A percentile compares a stretch with the other conserved stretches of the same genome.
Conservation (phyloP, 37 sponge, comb jelly and placozoan genomes). For the Chondrilla cf. caribensis region DNA sequence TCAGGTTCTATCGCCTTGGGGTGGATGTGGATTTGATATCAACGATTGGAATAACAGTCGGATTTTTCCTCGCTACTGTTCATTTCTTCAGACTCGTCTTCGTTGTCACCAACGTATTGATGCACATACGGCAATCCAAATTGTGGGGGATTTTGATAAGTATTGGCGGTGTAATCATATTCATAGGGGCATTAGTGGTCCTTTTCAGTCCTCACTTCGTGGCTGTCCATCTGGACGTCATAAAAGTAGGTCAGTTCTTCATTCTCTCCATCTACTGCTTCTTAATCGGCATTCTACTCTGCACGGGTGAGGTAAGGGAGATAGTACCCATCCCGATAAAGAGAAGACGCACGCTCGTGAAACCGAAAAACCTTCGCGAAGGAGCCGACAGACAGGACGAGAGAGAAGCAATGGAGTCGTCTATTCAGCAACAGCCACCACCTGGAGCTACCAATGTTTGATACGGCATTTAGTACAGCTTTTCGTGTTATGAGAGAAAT, state of each 20-base stretch:
- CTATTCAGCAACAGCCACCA: too few relatives aligned
- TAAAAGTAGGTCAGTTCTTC: constrained; percentile 30
- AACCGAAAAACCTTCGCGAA: not conserved
- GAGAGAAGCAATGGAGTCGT: not conserved
- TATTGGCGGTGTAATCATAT: not conserved
- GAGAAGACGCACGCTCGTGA: not conserved
- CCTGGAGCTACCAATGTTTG: not conserved
- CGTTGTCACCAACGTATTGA: constrained; percentile 11
- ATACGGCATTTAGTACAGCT: too few relatives aligned
- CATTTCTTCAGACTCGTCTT: constrained; percentile 39
- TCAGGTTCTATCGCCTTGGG: constrained; percentile 48
- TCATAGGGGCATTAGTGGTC: constrained; percentile 6
- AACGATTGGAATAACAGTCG: constrained; percentile 37
- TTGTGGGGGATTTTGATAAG: constrained; percentile 49
- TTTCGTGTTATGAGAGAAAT: too few relatives aligned
- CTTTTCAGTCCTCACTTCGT: constrained; percentile 15
- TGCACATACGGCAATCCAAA: constrained; percentile 28
- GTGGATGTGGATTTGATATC: constrained; percentile 35
- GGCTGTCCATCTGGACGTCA: constrained; percentile 5
- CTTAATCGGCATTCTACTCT: not conserved
- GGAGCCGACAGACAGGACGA: constrained; percentile 6
- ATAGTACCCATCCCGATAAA: constrained; percentile 3
- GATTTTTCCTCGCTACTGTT: constrained; percentile 44
- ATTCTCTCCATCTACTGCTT: not conserved
- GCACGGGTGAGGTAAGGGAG: not conserved